Base-by-base conservation (phyloP, 1,140 invertebrate species). In the Orius insidiosus region DNA sequence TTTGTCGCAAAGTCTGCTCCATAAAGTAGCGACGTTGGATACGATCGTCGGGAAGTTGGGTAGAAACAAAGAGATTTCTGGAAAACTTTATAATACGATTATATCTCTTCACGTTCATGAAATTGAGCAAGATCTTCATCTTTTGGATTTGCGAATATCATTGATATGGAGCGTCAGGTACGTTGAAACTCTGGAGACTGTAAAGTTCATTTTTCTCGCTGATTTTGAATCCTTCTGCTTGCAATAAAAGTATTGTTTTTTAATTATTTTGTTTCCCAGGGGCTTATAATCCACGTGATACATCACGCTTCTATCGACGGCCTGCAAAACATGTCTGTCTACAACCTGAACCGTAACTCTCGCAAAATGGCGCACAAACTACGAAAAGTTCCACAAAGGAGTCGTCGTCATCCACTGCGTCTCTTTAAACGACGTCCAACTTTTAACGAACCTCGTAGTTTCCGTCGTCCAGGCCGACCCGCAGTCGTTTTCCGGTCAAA, bases 351-450 rank as follows among this genome's bases (percentile, higher is more conserved):
- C 34, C 14, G 51, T 15, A 52, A 38, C 35, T 52, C 53, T 10
- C 31, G 53, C 8, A 56, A 46, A 19, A 55, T 57, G 54, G 51
- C 53, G 11, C 49, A 54, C 24, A 51, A n/a, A 56, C 30, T 54
- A 57, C 44, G 51, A 56, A n/a, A 56, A 57, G 43, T 40, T 56
- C 8, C 45, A 45, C 8, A 57, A 57, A 51, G 56, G 56, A 13
- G 56, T 57, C 31, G 54, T 55, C 11, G 46, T 57, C 10, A 51
- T 57, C 39, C 54, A 57, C 38, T 54, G 52, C 36, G 33, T 57
- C 14, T 51, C 43, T 31, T 36, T 42, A 9, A 55, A 46, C 8
- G 54, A 55, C 14, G 48, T 51, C 9, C 13, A 45, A 15, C 46
- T 38, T 6, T 43, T 57, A 13, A 33, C 52, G 6, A 46, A 51